Evolutionary conservation across 2,888 invertebrate species (phyloP), one percentile per base, ranked within the genome.

Genomic region (Xylota sylvarum): DNA sequence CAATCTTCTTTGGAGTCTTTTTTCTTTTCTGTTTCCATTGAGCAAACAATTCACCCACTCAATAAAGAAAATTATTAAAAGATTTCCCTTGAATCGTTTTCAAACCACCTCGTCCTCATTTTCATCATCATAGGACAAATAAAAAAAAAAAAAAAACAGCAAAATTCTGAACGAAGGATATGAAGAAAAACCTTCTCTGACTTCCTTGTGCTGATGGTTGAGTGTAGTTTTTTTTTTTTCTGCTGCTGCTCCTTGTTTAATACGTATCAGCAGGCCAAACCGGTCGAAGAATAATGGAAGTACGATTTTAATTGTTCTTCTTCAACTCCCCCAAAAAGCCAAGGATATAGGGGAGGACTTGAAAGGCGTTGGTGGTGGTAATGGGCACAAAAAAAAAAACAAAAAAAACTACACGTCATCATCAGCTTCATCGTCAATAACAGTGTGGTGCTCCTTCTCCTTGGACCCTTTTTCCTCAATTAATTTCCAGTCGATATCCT

Each of bases 21-120:
- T 32, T 14, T 58, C 52, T 70, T 64, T 37, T 32, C 35, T 77
- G 40, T 43, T 77, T 72, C 35, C 52, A 60, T 30, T 65, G 35
- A 78, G 43, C 67, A 83, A 83, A 78, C 78, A 83, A 65, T 65
- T 72, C 60, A 40, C 50, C 76, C 70, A 72, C 65, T 72, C 72
- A 72, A 78, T 78, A 73, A 78, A 67, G 82, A 72, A 77, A 82
- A 83, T 78, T 78, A 78, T 73, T 83, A 73, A 78, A 78, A 60
- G 83, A 83, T 83, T 83, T 73, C 65, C 64, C 37, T 78, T 50
- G 56, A 77, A 56, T 65, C 70, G 56, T 60, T 72, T 64, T 27
- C 43, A 35, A 50, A 19, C 32, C 23, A 65, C 48, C 35, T n/a
- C 40, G 35, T 35, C 52, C 43, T 37, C 50, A 50, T 58, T 73